phyloP scores from a whole-genome alignment of 2,113 vertebrate genomes.

The Anguilla rostrata region DNA sequence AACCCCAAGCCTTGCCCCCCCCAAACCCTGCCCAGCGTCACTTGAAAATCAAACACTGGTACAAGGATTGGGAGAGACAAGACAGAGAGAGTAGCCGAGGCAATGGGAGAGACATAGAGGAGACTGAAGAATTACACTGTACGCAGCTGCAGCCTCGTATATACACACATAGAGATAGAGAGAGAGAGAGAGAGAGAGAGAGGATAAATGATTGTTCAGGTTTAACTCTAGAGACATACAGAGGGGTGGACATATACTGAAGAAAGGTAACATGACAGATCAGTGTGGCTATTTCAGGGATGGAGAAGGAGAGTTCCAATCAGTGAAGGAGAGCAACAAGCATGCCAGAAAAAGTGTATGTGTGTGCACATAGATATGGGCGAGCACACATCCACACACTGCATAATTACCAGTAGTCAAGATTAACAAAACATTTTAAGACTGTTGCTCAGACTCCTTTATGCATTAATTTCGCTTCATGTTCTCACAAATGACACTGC shows the following conservation, averaged over 20 bases:
- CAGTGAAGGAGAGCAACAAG: no score
- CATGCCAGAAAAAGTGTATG: no score
- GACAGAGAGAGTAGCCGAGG: conserved; percentile 41
- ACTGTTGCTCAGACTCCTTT: not conserved
- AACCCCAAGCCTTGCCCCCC: conserved; percentile 52
- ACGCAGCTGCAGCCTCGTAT: no score
- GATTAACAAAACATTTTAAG: not conserved
- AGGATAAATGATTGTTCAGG: no score
- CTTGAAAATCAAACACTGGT: conserved; percentile 69
- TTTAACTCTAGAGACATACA: no score
- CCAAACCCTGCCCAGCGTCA: conserved; percentile 75
- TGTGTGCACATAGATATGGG: no score
- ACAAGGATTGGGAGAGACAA: conserved; percentile 81
- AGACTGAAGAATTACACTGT: not conserved
- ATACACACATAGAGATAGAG: not conserved
- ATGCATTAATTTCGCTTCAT: not conserved
- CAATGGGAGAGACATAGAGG: not conserved
- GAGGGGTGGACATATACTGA: no score
- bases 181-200: not conserved
- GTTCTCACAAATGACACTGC: not conserved
- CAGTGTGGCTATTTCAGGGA: no score
- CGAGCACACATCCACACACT: no score
- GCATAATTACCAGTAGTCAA: no score
- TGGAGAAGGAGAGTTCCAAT: no score
- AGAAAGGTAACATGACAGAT: no score